Conservation (phyloP, 2,113 vertebrate species). For the Aspidoscelis tigris region DNA sequence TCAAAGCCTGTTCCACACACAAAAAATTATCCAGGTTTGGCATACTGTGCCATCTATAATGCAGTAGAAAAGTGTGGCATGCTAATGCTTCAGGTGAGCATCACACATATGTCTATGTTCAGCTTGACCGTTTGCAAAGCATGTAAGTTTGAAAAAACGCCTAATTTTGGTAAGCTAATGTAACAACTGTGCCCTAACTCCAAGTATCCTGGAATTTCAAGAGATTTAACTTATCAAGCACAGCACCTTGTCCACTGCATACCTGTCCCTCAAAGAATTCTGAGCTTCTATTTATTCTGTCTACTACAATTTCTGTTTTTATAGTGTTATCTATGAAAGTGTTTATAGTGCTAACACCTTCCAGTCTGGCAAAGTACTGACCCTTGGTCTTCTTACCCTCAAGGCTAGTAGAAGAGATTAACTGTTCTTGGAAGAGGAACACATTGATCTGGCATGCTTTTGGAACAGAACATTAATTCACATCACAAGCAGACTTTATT, state of each 20-base stretch:
- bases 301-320: not conserved
- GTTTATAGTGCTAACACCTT: conserved; percentile 5
- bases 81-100: not conserved
- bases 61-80: not conserved
- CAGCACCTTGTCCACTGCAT: not conserved
- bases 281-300: not conserved
- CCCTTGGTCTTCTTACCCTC: conserved; percentile 18
- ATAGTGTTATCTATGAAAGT: not conserved
- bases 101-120: not conserved
- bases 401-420: conserved; percentile 39
- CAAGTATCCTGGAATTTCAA: not conserved
- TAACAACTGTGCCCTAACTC: not conserved
- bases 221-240: not conserved
- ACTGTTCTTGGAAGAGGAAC: conserved; percentile 51
- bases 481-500: conserved; percentile 19
- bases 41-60: no score
- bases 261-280: conserved; percentile 21
- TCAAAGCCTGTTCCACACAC: no score
- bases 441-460: conserved; percentile 21
- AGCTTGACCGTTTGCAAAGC: not conserved
- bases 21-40: no score
- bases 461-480: conserved; percentile 43
- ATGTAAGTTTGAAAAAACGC: not conserved
- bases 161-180: not conserved
- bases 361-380: conserved; percentile 26